Evolutionary conservation across 2,797 vertebrate genomes (phyloP).

Genomic region (Melanotaenia maccullochi): DNA sequence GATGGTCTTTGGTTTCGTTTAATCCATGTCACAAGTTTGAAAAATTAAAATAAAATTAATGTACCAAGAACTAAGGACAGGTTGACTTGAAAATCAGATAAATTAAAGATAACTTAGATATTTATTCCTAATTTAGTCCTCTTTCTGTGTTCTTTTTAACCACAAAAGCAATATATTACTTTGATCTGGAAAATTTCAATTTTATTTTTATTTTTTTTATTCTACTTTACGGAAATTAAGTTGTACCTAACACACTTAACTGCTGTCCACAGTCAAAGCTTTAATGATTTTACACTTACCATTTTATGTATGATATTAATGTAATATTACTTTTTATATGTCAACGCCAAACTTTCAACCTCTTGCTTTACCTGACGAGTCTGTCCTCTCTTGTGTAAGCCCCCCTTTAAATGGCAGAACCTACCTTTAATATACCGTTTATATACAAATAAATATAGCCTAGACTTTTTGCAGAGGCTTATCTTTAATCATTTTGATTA

Average conservation of each 20-base stretch:
- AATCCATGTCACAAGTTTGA: neutral
- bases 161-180: neutral
- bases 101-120: too few species aligned
- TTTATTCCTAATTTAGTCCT: neutral
- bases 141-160: neutral
- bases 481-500: neutral
- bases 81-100: neutral
- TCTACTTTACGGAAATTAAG: neutral
- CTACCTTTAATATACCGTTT: neutral
- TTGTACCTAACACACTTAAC: neutral
- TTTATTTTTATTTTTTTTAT: neutral
- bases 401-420: neutral
- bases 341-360: neutral
- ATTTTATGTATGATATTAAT: neutral
- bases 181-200: neutral
- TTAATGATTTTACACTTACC: neutral
- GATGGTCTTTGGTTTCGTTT: constrained; percentile 26
- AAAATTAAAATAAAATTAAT: neutral
- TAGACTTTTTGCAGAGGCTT: neutral
- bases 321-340: neutral
- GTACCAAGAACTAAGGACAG: neutral
- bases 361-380: neutral
- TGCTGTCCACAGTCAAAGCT: neutral
- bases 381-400: neutral
- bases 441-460: neutral